These are phyloP conservation scores for Drosophila nasuta DNA, from an alignment of 1,140 invertebrate species.

Conservation along the genomic window DNA sequence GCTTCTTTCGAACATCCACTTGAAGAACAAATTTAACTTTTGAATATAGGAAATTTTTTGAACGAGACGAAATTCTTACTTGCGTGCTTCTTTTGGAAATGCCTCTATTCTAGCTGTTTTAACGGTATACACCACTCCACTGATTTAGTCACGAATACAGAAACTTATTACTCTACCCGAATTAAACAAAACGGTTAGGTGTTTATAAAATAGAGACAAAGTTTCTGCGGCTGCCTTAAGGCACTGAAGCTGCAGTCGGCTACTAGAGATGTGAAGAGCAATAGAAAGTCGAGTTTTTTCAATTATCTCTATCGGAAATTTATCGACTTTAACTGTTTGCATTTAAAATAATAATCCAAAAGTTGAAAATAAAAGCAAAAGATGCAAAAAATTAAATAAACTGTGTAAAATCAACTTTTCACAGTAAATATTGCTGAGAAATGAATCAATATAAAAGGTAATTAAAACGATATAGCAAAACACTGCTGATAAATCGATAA, in stretches of 20 bases:
- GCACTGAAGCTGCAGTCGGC: neutral
- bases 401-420: too few species aligned
- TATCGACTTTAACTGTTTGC: too few species aligned
- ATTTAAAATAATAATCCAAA: too few species aligned
- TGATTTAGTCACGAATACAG: too few species aligned
- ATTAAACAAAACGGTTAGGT: neutral
- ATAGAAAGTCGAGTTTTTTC: neutral
- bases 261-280: neutral
- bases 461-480: neutral
- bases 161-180: neutral
- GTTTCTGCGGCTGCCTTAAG: neutral
- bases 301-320: neutral
- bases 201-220: neutral
- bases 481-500: neutral
- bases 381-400: too few species aligned
- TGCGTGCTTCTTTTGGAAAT: neutral
- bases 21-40: too few species aligned
- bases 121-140: too few species aligned
- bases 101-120: too few species aligned
- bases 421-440: too few species aligned
- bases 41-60: neutral
- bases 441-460: too few species aligned
- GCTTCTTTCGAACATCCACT: too few species aligned
- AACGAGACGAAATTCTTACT: neutral
- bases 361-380: too few species aligned